A percentile compares a stretch with the other conserved stretches of the same genome.
Conservation (phyloP, 2,797 vertebrate species). For the Labroides dimidiatus region DNA sequence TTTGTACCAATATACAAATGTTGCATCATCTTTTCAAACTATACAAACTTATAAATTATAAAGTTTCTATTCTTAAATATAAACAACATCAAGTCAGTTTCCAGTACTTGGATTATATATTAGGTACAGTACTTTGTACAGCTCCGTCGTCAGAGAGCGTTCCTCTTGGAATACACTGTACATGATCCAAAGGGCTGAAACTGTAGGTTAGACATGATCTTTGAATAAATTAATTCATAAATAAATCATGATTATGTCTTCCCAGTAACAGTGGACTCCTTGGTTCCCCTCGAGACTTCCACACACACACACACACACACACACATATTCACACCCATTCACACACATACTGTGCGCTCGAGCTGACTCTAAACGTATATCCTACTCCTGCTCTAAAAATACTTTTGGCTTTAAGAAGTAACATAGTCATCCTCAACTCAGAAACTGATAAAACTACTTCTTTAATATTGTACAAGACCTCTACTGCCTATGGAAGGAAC, state of each 20-base stretch:
- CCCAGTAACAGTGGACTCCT: slow-evolving; percentile 66
- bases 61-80: slow-evolving; percentile 78
- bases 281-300: slow-evolving; percentile 55
- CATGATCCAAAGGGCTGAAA: slow-evolving; percentile 64
- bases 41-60: slow-evolving; percentile 77
- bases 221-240: slow-evolving; percentile 83
- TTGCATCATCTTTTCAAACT: slow-evolving; percentile 59
- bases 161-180: slow-evolving; percentile 52
- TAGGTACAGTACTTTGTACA: slow-evolving; percentile 71
- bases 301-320: slow-evolving; percentile 4
- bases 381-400: slow-evolving; percentile 69
- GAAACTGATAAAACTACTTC: slow-evolving; percentile 56
- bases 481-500: slow-evolving; percentile 49
- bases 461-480: slow-evolving; percentile 52
- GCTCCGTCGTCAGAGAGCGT: slow-evolving; percentile 27
- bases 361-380: slow-evolving; percentile 47
- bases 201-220: slow-evolving; percentile 72
- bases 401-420: slow-evolving; percentile 75
- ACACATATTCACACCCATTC: slow-evolving; percentile 12
- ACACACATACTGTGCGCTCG: slow-evolving; percentile 29
- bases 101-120: slow-evolving; percentile 73
- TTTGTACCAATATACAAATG: slow-evolving; percentile 61
- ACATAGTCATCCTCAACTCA: slow-evolving; percentile 56
- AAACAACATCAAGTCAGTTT: slow-evolving; percentile 80
- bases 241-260: slow-evolving; percentile 80